These are phyloP conservation scores for Campylomormyrus tamandua DNA, from an alignment of 2,113 vertebrate genomes.

Conservation along the genomic window DNA sequence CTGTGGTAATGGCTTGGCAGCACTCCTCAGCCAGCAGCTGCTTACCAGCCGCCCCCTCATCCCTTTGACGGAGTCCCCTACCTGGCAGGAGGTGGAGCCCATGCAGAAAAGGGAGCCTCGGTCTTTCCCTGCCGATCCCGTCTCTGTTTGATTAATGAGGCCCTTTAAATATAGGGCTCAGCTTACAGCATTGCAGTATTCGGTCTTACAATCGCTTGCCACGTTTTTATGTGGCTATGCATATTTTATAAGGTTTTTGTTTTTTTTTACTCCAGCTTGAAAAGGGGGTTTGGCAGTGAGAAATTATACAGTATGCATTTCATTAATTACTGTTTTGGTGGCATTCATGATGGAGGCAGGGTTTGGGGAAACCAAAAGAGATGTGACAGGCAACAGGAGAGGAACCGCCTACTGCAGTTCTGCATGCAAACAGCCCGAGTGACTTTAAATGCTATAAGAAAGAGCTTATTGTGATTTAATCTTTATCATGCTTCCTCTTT, in stretches of 20 bases:
- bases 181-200: not conserved
- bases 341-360: not conserved
- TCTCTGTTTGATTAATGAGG: not conserved
- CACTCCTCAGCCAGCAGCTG: not conserved
- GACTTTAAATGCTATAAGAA: not conserved
- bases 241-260: constrained; percentile 10
- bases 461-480: not conserved
- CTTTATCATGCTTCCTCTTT: not conserved
- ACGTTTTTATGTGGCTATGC: not conserved
- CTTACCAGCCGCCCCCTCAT: not conserved
- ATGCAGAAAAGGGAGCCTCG: not conserved
- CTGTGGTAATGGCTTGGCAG: not conserved
- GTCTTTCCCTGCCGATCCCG: not conserved
- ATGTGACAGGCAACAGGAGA: not conserved
- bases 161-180: not conserved
- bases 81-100: not conserved
- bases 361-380: not conserved
- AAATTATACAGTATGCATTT: not conserved
- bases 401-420: not conserved
- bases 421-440: not conserved
- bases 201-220: not conserved
- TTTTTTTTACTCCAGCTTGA: not conserved
- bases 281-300: not conserved
- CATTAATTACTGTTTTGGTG: constrained; percentile 6
- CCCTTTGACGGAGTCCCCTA: not conserved